phyloP scores from a whole-genome alignment of 2,797 vertebrate genomes.

The Myiothlypis chrysogaster region DNA sequence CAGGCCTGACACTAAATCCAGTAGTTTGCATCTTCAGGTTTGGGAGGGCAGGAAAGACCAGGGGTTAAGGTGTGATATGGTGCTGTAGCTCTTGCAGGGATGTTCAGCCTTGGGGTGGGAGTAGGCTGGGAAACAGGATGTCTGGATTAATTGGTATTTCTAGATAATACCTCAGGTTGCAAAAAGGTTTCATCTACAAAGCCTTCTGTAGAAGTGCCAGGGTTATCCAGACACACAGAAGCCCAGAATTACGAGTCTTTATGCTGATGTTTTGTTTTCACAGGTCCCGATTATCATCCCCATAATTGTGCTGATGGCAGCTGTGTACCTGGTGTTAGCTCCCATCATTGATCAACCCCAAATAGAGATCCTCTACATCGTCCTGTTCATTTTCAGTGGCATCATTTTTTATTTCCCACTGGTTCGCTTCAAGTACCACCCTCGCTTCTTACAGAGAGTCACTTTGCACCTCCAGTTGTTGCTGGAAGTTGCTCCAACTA shows the following conservation, averaged over 20 bases:
- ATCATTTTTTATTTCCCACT: slow-evolving; percentile 85
- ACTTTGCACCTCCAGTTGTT: slow-evolving; percentile 87
- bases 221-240: neutral
- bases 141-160: neutral
- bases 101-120: neutral
- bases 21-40: neutral
- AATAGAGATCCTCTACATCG: slow-evolving; percentile 84
- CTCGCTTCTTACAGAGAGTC: slow-evolving; percentile 72
- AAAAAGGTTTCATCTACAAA: neutral
- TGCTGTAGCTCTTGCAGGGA: neutral
- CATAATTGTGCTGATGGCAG: slow-evolving; percentile 79
- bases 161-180: neutral
- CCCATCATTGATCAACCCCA: slow-evolving; percentile 85
- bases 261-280: slow-evolving; percentile 12
- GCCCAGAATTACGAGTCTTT: neutral
- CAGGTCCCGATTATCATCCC: slow-evolving; percentile 88
- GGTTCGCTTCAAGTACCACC: slow-evolving; percentile 81
- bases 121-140: neutral
- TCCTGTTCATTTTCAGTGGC: slow-evolving; percentile 84
- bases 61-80: neutral
- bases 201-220: neutral
- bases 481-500: slow-evolving; percentile 84
- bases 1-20: neutral
- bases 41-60: neutral
- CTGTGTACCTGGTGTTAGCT: slow-evolving; percentile 84